Percentiles rank a stretch among this genome's conserved stretches.
phyloP scores from a whole-genome alignment of 2,113 vertebrate species.

The Anhinga rufa region DNA sequence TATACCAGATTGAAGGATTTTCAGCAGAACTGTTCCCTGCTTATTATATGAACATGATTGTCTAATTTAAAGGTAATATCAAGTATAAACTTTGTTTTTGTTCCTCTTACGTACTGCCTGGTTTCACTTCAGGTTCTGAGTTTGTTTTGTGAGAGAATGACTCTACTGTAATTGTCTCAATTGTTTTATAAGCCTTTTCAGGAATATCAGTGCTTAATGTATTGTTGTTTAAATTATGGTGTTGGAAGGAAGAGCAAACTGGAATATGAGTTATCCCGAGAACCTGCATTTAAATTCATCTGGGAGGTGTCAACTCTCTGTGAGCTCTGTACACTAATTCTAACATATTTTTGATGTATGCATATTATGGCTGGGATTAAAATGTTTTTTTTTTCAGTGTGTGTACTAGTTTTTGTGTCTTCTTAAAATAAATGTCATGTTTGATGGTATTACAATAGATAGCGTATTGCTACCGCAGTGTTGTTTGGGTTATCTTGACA shows the following conservation, averaged over 20 bases:
- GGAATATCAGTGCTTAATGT: background rate
- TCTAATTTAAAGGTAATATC: slow-evolving; percentile 81
- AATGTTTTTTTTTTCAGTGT: background rate
- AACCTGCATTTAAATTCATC: background rate
- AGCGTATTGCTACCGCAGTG: background rate
- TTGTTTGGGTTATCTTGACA: background rate
- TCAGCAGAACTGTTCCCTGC: slow-evolving; percentile 80
- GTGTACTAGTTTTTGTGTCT: background rate
- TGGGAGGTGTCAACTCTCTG: background rate
- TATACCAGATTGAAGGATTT: slow-evolving; percentile 77
- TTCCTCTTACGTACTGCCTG: background rate
- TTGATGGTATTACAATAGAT: background rate
- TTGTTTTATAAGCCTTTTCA: background rate
- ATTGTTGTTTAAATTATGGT: background rate
- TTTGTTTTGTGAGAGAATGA: background rate
- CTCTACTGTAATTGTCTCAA: background rate
- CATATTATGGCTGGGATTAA: background rate
- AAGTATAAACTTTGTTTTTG: background rate
- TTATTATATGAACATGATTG: slow-evolving; percentile 83
- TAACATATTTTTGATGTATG: background rate
- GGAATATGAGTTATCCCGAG: background rate
- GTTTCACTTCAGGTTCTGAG: background rate
- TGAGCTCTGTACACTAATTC: background rate
- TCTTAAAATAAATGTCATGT: background rate
- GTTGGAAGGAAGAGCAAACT: background rate